Conservation (phyloP, 2,888 invertebrate species). For the Eristalis arbustorum region DNA sequence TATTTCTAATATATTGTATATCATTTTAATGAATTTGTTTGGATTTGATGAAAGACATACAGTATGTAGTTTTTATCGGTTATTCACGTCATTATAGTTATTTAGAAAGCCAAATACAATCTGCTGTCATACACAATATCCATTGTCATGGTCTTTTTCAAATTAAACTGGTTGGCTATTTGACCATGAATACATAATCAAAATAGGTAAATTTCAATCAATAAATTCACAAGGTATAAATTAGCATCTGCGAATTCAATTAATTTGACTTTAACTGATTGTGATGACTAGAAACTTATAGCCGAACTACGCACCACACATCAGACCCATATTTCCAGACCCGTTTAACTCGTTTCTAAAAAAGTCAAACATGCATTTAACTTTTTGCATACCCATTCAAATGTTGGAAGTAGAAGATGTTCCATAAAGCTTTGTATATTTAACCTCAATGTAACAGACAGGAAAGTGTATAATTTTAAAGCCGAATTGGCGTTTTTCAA, state of each 20-base stretch:
- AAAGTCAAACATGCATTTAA: neutral
- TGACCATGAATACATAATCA: constrained; percentile 9
- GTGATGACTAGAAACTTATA: neutral
- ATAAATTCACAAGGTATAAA: constrained; percentile 13
- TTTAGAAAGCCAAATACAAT: neutral
- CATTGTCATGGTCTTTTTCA: neutral
- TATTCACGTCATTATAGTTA: too few relatives aligned
- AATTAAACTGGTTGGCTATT: too few relatives aligned
- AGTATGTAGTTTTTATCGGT: too few relatives aligned
- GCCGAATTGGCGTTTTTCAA: too few relatives aligned
- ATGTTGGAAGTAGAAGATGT: too few relatives aligned
- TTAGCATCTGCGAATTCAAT: constrained; percentile 39
- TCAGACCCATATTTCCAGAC: neutral
- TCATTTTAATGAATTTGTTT: too few relatives aligned
- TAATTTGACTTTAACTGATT: constrained; percentile 10
- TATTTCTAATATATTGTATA: too few relatives aligned
- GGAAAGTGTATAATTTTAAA: too few relatives aligned
- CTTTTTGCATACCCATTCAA: neutral
- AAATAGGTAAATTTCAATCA: neutral
- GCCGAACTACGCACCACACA: neutral
- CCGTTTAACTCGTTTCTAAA: constrained; percentile 30
- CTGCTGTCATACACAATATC: constrained; percentile 1
- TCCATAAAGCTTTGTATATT: too few relatives aligned
- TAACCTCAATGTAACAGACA: too few relatives aligned
- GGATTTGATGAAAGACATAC: too few relatives aligned